Base-by-base conservation (phyloP, 2,888 invertebrate genomes). In the Nemurella pictetii region DNA sequence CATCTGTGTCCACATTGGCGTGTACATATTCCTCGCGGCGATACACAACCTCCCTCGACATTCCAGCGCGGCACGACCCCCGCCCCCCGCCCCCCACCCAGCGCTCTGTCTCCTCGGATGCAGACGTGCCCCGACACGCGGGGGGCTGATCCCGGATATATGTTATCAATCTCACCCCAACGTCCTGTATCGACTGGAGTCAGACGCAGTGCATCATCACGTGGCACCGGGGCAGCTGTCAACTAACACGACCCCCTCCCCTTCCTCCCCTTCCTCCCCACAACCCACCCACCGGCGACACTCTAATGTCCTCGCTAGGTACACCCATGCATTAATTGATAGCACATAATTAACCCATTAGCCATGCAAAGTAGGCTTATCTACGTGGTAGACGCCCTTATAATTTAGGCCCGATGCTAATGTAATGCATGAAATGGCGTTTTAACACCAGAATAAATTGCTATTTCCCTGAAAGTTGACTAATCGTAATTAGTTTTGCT, bases 1-100 rank as follows among this genome's bases (percentile, higher is more conserved):
- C 80, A 80, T 80, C 80, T 80, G 80, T 35, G 80, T 80, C 35
- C 80, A 80, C 80, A 35, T 80, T 32, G 29, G 25, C 26, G 80
- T 25, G 28, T 75, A 30, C 80, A 32, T 80, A 29, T 32, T 25
- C 80, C 32, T n/a, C 30, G 2, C 32, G 25, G 29, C 26, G 12
- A 29, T 32, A 80, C 28, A n/a, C 80, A 29, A 12, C 7, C n/a
- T 80, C 29, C 29, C 80, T n/a, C 29, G 12, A 80, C 80, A 25
- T 36, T 30, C 26, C 80, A 78, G 29, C 20, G 28, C 15, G 30
- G 27, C 75, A 75, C 20, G 25, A n/a, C 7, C 75, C 25, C 75
- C 27, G 2, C 75, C n/a, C 75, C 20, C 75, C 75, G 9, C 75
- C 25, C 75, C 27, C 27, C 75, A 12, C 75, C 2, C 74, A 74